These are phyloP conservation scores for Eurosta solidaginis DNA, from an alignment of 1,140 invertebrate genomes.

Conservation along the genomic window DNA sequence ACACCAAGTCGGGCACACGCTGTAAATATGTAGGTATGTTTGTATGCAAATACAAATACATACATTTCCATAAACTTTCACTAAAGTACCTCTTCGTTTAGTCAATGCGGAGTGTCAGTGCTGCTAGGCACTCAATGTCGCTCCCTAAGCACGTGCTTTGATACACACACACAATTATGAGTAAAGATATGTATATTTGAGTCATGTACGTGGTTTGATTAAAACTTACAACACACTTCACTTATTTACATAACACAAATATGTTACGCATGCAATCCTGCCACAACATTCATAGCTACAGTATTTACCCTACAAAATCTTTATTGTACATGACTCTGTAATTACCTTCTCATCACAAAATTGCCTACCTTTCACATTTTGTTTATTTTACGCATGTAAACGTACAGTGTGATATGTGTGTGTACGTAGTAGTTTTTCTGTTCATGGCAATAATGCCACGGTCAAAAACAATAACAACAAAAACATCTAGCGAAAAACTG, in stretches of 20 bases:
- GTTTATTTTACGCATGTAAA: not conserved
- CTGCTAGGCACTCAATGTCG: not conserved
- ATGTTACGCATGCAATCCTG: not conserved
- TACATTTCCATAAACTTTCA: not conserved
- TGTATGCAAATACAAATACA: not conserved
- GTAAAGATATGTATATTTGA: not conserved
- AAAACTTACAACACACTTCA: slow-evolving; percentile 20
- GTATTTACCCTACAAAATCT: not conserved
- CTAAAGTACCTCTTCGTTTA: no score
- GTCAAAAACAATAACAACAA: not conserved
- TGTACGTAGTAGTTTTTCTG: not conserved
- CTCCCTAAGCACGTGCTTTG: not conserved
- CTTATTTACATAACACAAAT: not conserved
- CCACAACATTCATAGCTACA: not conserved
- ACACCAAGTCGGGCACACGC: not conserved
- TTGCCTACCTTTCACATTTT: slow-evolving; percentile 10
- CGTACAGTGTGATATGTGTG: not conserved
- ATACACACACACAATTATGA: not conserved
- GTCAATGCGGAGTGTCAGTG: not conserved
- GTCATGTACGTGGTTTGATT: slow-evolving; percentile 17
- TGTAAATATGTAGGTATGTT: slow-evolving; percentile 11
- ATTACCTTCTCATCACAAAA: not conserved
- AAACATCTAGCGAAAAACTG: not conserved
- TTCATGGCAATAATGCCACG: not conserved
- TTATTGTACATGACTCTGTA: not conserved